These are phyloP conservation scores for Lerista edwardsae DNA, from an alignment of 2,797 vertebrate species.

Conservation along the genomic window DNA sequence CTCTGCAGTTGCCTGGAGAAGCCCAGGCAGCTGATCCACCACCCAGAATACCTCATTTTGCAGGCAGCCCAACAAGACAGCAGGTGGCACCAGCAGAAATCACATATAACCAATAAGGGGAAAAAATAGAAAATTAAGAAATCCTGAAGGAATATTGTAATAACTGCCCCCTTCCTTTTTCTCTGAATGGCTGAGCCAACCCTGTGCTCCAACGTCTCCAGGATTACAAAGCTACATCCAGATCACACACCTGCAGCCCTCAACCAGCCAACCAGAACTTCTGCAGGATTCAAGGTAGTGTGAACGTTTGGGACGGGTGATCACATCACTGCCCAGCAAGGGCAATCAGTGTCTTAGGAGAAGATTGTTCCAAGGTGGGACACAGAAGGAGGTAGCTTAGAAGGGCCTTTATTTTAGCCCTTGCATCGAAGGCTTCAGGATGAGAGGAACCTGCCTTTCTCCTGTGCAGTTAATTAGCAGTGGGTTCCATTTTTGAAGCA, in stretches of 20 bases:
- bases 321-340: neutral
- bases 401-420: neutral
- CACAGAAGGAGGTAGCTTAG: no score
- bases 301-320: neutral
- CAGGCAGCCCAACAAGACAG: constrained; percentile 31
- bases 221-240: neutral
- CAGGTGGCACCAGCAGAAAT: constrained; percentile 63
- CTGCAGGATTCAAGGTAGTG: neutral
- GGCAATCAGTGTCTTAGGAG: neutral
- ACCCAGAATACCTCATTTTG: neutral
- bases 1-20: constrained; percentile 34
- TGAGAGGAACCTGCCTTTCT: neutral
- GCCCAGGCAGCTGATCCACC: constrained; percentile 35
- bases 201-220: neutral
- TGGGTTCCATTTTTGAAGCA: no score
- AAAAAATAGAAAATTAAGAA: constrained; percentile 8
- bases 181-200: neutral
- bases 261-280: neutral
- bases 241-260: no score
- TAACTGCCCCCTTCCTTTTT: neutral
- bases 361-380: neutral
- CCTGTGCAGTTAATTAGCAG: no score
- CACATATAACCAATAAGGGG: neutral
- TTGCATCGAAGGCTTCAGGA: no score
- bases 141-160: constrained; percentile 7